Conservation (phyloP, 2,888 invertebrate species). For the Amiota communis region DNA sequence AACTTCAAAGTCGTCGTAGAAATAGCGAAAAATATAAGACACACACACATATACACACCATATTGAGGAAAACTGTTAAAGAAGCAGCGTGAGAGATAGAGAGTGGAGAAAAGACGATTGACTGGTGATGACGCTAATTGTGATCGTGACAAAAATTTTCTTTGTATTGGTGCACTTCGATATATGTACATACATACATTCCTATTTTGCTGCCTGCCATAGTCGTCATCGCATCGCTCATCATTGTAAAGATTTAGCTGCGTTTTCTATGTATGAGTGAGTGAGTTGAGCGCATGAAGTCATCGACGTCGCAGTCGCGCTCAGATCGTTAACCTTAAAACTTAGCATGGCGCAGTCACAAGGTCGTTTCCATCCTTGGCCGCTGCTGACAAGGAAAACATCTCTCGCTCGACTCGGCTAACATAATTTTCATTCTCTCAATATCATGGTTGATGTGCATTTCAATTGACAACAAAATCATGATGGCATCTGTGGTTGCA, state of each 20-base stretch:
- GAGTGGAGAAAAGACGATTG: background rate
- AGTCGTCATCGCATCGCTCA: background rate
- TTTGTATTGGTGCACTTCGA: slow-evolving; percentile 2
- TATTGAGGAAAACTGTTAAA: slow-evolving; percentile 37
- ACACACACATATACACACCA: too few species aligned
- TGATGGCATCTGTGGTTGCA: background rate
- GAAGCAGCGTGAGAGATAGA: too few species aligned
- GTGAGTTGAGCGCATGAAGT: slow-evolving; percentile 56
- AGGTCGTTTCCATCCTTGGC: slow-evolving; percentile 67
- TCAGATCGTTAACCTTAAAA: slow-evolving; percentile 72
- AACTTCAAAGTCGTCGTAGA: slow-evolving; percentile 12
- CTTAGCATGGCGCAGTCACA: slow-evolving; percentile 66
- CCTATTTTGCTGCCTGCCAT: background rate
- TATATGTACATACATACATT: too few species aligned
- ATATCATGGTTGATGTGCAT: background rate
- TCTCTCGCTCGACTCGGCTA: too few species aligned
- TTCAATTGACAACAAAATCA: background rate
- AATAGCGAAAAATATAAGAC: background rate
- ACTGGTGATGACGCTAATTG: slow-evolving; percentile 26
- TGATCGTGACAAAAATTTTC: slow-evolving; percentile 25
- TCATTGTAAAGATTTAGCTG: slow-evolving; percentile 25
- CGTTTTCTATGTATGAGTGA: background rate
- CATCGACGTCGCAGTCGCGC: slow-evolving; percentile 49
- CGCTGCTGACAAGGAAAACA: slow-evolving; percentile 29
- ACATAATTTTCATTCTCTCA: background rate